Conservation (phyloP, 2,888 invertebrate genomes). For the Patella pellucida region DNA sequence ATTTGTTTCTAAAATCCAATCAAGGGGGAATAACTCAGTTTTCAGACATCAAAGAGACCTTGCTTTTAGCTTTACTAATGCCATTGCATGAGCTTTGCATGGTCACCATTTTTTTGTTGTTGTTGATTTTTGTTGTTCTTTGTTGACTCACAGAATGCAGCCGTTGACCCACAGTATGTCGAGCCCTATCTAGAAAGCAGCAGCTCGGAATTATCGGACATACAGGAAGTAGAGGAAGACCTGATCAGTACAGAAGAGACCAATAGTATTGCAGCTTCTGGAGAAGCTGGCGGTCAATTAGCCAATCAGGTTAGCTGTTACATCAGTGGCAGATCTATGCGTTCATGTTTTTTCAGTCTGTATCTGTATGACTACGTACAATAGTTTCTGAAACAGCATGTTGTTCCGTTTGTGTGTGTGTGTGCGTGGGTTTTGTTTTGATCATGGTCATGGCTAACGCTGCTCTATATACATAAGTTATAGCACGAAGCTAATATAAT, state of each 20-base stretch:
- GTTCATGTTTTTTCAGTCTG: conserved; percentile 9
- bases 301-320: conserved; percentile 28
- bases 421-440: too few species aligned
- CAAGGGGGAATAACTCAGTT: too few species aligned
- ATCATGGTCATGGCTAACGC: too few species aligned
- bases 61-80: neutral
- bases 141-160: conserved; percentile 33
- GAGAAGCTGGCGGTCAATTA: conserved; percentile 7
- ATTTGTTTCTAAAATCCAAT: too few species aligned
- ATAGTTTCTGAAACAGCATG: neutral
- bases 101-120: neutral
- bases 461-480: too few species aligned
- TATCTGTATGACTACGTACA: too few species aligned
- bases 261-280: conserved; percentile 35
- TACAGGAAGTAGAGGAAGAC: conserved; percentile 72
- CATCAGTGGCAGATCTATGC: conserved; percentile 10
- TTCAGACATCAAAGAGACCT: too few species aligned
- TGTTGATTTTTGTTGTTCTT: conserved; percentile 7
- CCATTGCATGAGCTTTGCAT: conserved; percentile 9
- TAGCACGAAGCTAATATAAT: too few species aligned
- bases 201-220: conserved; percentile 72
- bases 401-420: too few species aligned
- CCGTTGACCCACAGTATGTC: conserved; percentile 31
- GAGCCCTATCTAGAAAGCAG: conserved; percentile 47
- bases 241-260: conserved; percentile 47